Conservation (phyloP, 2,888 invertebrate species). For the Agrochola macilenta region DNA sequence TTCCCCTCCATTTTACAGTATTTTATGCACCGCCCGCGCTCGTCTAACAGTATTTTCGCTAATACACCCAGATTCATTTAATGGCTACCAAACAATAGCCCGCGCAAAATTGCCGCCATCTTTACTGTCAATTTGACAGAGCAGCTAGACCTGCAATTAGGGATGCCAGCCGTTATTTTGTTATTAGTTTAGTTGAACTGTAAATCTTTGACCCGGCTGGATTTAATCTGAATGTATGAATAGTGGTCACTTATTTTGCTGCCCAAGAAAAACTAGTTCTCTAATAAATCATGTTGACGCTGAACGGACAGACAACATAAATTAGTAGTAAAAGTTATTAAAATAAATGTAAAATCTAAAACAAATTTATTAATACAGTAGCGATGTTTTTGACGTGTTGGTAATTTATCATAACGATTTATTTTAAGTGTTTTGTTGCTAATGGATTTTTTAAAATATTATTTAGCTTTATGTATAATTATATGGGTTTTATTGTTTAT, state of each 20-base stretch:
- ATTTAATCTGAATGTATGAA: background rate
- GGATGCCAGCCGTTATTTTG: conserved; percentile 57
- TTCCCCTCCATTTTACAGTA: conserved; percentile 47
- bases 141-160: conserved; percentile 55
- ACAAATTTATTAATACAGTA: conserved; percentile 23
- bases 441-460: too few species aligned
- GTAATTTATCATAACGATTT: background rate
- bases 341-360: conserved; percentile 7
- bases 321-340: conserved; percentile 18
- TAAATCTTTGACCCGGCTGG: conserved; percentile 17
- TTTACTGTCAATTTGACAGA: conserved; percentile 73
- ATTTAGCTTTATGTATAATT: too few species aligned
- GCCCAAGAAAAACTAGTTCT: background rate
- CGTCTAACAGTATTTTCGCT: conserved; percentile 35
- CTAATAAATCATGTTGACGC: conserved; percentile 25
- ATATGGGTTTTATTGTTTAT: too few species aligned
- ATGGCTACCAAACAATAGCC: conserved; percentile 47
- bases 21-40: conserved; percentile 11
- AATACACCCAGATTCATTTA: conserved; percentile 35
- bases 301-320: background rate
- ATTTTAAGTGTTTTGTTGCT: background rate
- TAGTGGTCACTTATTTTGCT: background rate
- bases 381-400: background rate
- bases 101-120: conserved; percentile 64
- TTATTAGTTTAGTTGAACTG: conserved; percentile 16